Conservation (phyloP, 2,888 invertebrate species). For the Scrobipalpa atriplicella region DNA sequence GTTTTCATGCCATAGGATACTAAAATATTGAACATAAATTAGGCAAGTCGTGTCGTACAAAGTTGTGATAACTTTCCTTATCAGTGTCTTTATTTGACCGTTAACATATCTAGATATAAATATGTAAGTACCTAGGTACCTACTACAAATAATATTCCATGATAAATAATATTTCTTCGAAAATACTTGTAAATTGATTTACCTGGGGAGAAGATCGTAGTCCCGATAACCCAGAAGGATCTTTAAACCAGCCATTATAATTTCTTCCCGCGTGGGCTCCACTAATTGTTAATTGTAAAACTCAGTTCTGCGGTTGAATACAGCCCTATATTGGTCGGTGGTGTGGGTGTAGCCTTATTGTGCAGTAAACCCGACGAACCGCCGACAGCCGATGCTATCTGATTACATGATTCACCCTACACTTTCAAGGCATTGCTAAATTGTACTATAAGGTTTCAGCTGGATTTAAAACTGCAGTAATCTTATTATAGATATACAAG, state of each 20-base stretch:
- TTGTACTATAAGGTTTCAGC: conserved; percentile 8
- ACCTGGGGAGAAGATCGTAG: neutral
- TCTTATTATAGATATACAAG: neutral
- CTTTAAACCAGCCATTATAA: neutral
- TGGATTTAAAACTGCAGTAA: neutral
- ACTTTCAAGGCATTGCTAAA: conserved; percentile 12
- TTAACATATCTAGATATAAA: too few species aligned
- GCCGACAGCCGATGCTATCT: conserved; percentile 32
- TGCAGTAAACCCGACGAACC: conserved; percentile 9
- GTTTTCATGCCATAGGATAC: too few species aligned
- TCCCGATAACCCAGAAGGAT: neutral
- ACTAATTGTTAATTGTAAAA: conserved; percentile 19
- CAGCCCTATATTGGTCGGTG: neutral
- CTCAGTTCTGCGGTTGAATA: neutral
- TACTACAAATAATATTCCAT: too few species aligned
- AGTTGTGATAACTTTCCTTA: too few species aligned
- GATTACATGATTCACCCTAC: conserved; percentile 40
- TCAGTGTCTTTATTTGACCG: too few species aligned
- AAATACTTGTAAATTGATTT: neutral
- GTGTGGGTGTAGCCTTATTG: conserved; percentile 1
- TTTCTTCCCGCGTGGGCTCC: conserved; percentile 13
- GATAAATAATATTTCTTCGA: too few species aligned
- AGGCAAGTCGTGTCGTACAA: too few species aligned
- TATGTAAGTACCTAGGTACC: too few species aligned
- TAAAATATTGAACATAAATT: too few species aligned